Conservation (phyloP, 2,888 invertebrate genomes). For the Rhagophthalmus giganteus region DNA sequence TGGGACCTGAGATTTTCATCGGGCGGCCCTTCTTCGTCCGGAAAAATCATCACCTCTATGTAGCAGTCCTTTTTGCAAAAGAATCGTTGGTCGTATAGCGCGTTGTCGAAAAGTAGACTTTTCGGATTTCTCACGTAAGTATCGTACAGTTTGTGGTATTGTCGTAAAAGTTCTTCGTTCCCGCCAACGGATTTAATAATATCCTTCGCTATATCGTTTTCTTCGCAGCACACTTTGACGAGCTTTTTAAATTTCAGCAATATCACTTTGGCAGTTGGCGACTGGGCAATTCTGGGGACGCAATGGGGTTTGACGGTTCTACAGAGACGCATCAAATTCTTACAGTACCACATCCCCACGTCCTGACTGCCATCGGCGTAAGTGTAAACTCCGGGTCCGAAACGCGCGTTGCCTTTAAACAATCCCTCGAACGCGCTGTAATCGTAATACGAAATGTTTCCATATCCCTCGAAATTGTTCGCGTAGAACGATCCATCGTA, state of each 20-base stretch:
- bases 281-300: conserved; percentile 44
- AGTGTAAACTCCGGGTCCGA: conserved; percentile 62
- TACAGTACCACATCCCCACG: conserved; percentile 62
- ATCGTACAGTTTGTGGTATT: conserved; percentile 41
- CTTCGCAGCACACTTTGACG: conserved; percentile 39
- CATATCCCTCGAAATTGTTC: conserved; percentile 61
- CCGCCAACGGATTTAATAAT: conserved; percentile 38
- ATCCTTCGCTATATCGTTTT: conserved; percentile 33
- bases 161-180: conserved; percentile 32
- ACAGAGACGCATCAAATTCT: conserved; percentile 55
- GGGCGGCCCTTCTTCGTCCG: conserved; percentile 10
- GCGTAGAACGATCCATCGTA: conserved; percentile 60
- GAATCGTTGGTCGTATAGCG: conserved; percentile 41
- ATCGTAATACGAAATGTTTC: conserved; percentile 58
- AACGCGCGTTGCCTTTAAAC: conserved; percentile 58
- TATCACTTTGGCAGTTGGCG: conserved; percentile 41
- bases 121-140: conserved; percentile 41
- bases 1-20: too few relatives aligned
- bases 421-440: conserved; percentile 56
- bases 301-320: conserved; percentile 32
- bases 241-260: conserved; percentile 46
- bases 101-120: conserved; percentile 47
- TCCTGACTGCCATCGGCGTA: conserved; percentile 55
- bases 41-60: conserved; percentile 42
- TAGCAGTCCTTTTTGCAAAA: conserved; percentile 39